A percentile compares a stretch with the other conserved stretches of the same genome.
Evolutionary conservation across 2,888 invertebrate genomes (phyloP).

Genomic region (Cyrtodaria siliqua): DNA sequence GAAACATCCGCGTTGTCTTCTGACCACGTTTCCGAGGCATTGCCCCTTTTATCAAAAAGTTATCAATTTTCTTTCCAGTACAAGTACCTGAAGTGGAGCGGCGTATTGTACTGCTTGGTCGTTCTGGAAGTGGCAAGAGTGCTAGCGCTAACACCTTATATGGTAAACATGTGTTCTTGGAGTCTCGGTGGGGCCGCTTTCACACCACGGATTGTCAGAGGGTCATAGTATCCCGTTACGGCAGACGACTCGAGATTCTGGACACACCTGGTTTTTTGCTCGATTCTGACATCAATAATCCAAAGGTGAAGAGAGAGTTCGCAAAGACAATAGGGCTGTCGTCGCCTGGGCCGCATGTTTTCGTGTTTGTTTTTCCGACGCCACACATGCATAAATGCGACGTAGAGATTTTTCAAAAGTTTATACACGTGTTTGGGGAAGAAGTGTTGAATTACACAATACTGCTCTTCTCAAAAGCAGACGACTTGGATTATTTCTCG

Average conservation of each 20-base stretch:
- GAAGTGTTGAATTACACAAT: constrained; percentile 57
- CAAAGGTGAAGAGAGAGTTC: constrained; percentile 58
- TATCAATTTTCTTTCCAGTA: constrained; percentile 24
- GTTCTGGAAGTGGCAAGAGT: constrained; percentile 55
- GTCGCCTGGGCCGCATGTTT: constrained; percentile 62
- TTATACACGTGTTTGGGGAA: constrained; percentile 54
- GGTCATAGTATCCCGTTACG: constrained; percentile 47
- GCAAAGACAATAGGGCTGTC: constrained; percentile 56
- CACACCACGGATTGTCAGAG: constrained; percentile 63
- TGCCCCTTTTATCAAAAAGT: no score
- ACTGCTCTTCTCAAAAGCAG: constrained; percentile 59
- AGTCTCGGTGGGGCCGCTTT: constrained; percentile 61
- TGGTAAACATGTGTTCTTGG: constrained; percentile 59
- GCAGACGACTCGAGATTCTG: constrained; percentile 50
- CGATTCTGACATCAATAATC: constrained; percentile 50
- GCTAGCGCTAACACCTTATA: constrained; percentile 60
- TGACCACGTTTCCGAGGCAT: no score
- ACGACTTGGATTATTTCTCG: constrained; percentile 64
- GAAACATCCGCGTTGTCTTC: no score
- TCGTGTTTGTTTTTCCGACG: constrained; percentile 64
- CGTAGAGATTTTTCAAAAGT: constrained; percentile 62
- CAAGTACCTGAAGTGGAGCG: constrained; percentile 47
- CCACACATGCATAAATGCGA: constrained; percentile 67
- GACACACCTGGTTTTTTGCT: constrained; percentile 63
- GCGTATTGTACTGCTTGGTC: constrained; percentile 55